Base-by-base conservation (phyloP, 2,113 vertebrate species). In the Ammospiza nelsoni region DNA sequence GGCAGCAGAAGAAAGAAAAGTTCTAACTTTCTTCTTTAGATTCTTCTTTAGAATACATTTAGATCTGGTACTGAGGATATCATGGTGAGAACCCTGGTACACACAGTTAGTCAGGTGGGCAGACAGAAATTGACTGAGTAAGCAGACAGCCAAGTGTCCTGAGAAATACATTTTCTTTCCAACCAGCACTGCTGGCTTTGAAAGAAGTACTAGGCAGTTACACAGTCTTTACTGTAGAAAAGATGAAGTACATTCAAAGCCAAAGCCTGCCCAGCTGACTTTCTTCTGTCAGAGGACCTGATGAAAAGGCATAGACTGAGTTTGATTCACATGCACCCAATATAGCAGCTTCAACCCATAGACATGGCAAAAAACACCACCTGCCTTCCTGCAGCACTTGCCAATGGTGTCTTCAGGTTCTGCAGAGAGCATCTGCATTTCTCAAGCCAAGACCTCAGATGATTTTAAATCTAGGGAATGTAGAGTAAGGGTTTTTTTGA, bases 111-210 rank as follows among this genome's bases (percentile, higher is more conserved):
- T 33, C 3, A 5, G 37, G 37, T 9, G 2, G 54, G 41, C 46
- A 80, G 71, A 11, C 29, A 87, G 57, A 79, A 95, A n/a, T 39
- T 1, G 4, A 24, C 31, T 74, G 66, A 78, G 35, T 33, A 54
- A 82, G 58, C 4, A 0, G 33, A 33, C 37, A 58, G 49, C 6
- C 44, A 67, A 24, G 15, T 57, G 35, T 75, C 67, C 71, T 58
- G 67, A 91, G 74, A 95, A 91, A 80, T 35, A 16, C 3, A 18
- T 75, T 89, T 84, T 79, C 74, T 91, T 89, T 78, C 61, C 87
- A 84, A 89, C 58, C 29, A 89, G 10, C 52, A 52, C 57, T 58
- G 12, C 76, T 62, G 46, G 49, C 49, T 88, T 90, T 44, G 58
- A 86, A 88, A 73, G 33, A 75, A 62, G 21, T 49, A 27, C 41